Evolutionary conservation across 1,140 invertebrate species (phyloP).

Genomic region (Steinernema khuongi): DNA sequence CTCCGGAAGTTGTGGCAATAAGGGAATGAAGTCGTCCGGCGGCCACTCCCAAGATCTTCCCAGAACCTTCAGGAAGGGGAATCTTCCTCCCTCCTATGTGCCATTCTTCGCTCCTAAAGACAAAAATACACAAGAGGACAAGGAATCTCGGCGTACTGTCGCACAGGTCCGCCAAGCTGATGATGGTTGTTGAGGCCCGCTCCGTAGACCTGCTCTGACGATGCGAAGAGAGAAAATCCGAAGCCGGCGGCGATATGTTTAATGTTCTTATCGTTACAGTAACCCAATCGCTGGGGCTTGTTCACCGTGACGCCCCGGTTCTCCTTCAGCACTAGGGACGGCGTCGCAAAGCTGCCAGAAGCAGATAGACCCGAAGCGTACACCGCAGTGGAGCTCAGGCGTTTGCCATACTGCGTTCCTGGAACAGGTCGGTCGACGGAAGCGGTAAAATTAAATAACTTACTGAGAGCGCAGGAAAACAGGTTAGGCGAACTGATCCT

Average conservation of each 20-base stretch:
- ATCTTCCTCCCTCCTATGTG: conserved; percentile 29
- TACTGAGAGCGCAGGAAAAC: neutral
- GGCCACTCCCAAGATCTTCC: conserved; percentile 36
- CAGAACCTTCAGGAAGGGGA: conserved; percentile 25
- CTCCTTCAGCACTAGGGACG: conserved; percentile 2
- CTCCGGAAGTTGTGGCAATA: conserved; percentile 35
- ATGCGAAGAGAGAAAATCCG: conserved; percentile 56
- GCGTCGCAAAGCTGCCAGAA: conserved; percentile 22
- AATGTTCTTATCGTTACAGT: conserved; percentile 47
- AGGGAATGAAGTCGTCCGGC: conserved; percentile 49
- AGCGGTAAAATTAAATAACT: neutral
- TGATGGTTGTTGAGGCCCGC: conserved; percentile 53
- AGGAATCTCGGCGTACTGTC: neutral
- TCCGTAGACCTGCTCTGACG: conserved; percentile 43
- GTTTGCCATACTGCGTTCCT: neutral
- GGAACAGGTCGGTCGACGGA: neutral
- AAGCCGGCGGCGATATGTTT: conserved; percentile 47
- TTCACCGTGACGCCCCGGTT: conserved; percentile 14
- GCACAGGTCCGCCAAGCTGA: conserved; percentile 43
- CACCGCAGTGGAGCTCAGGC: conserved; percentile 14
- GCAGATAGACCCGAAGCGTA: conserved; percentile 35
- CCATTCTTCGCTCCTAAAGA: conserved; percentile 20
- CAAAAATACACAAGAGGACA: neutral
- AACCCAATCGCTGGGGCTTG: conserved; percentile 36
- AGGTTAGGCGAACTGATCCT: too few species aligned